Conservation (phyloP, 2,797 vertebrate species). For the Alcedo quadribrachys region DNA sequence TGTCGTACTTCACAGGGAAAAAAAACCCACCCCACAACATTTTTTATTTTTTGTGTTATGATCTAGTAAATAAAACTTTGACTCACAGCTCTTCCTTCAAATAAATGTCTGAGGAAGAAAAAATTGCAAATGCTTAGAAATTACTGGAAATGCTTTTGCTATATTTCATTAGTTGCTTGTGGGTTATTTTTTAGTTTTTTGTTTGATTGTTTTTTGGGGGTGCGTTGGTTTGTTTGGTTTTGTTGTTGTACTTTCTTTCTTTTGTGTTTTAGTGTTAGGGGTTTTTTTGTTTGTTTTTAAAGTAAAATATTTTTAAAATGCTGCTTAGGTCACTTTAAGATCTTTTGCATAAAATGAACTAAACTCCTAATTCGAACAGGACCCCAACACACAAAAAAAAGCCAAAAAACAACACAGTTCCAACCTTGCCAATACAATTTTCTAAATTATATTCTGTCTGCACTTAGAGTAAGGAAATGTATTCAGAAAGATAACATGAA, state of each 20-base stretch:
- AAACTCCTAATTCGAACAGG: background rate
- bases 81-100: background rate
- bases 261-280: too few species aligned
- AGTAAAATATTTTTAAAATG: background rate
- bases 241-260: background rate
- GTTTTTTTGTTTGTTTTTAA: background rate
- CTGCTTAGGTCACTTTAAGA: background rate
- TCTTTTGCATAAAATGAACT: background rate
- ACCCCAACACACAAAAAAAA: background rate
- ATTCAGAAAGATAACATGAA: background rate
- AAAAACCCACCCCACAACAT: background rate
- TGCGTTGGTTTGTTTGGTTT: too few species aligned
- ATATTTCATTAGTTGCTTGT: background rate
- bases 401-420: fast-evolving
- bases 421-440: background rate
- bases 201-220: too few species aligned
- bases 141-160: background rate
- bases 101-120: background rate
- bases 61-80: background rate
- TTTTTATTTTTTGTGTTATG: background rate
- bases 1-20: background rate
- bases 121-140: background rate
- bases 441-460: background rate
- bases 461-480: background rate
- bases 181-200: too few species aligned